phyloP scores from a whole-genome alignment of 2,797 vertebrate genomes.

The Graptemys geographica region DNA sequence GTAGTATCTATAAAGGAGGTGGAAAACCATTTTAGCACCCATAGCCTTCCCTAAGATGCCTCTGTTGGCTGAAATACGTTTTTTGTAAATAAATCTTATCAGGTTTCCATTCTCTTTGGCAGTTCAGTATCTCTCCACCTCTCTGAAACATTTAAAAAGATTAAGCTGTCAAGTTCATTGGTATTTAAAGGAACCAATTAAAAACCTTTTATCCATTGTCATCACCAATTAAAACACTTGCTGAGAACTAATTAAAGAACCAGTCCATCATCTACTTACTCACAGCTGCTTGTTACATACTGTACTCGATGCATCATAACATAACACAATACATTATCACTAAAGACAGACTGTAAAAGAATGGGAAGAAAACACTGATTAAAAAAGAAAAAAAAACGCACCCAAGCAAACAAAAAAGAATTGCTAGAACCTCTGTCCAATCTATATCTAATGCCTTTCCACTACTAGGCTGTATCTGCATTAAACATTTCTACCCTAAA shows the following conservation, averaged over 20 bases:
- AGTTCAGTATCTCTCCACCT: neutral
- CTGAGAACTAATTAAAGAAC: too few species aligned
- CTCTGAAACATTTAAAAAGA: neutral
- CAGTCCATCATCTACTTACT: too few species aligned
- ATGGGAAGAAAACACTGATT: neutral
- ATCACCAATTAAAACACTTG: neutral
- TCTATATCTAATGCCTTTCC: neutral
- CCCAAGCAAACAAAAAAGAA: neutral
- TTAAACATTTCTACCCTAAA: neutral
- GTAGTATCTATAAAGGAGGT: constrained; percentile 86
- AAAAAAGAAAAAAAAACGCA: neutral
- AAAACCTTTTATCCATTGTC: constrained; percentile 38
- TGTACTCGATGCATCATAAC: too few species aligned
- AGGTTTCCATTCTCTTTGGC: neutral
- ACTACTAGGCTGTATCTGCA: neutral
- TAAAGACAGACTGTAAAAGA: neutral
- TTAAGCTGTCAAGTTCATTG: neutral
- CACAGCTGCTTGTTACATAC: too few species aligned
- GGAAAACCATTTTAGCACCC: constrained; percentile 10
- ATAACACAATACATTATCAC: neutral
- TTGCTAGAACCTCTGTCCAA: neutral
- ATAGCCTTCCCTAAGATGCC: neutral
- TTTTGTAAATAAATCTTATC: neutral
- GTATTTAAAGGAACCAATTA: constrained; percentile 43
- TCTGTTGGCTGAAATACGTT: constrained; percentile 12